Percentiles rank a stretch among this genome's conserved stretches.
Evolutionary conservation across 2,797 vertebrate species (phyloP).

Genomic region (Spizella passerina): DNA sequence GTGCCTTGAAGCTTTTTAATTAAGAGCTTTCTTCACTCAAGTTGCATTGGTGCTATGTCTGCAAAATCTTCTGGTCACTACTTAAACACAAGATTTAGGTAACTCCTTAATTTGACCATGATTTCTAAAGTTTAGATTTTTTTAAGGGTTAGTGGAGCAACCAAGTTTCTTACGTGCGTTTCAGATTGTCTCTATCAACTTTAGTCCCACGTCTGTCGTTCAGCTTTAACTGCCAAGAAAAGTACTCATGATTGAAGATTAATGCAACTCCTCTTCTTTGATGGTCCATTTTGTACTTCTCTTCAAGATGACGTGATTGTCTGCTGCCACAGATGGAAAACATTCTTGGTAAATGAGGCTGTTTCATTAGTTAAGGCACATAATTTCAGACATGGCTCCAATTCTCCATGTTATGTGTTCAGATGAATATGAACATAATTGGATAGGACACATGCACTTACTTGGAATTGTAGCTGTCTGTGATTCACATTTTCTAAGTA

Average conservation of each 20-base stretch:
- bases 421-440: background rate
- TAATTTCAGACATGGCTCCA: background rate
- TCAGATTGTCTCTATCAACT: slow-evolving; percentile 82
- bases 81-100: background rate
- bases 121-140: background rate
- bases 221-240: slow-evolving; percentile 84
- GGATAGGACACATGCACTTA: background rate
- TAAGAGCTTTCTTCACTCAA: background rate
- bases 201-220: slow-evolving; percentile 79
- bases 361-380: background rate
- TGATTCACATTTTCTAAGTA: background rate
- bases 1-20: background rate
- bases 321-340: slow-evolving; percentile 36
- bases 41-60: background rate
- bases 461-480: background rate
- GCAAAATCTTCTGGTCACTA: background rate
- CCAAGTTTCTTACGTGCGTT: slow-evolving; percentile 75
- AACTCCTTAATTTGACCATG: background rate
- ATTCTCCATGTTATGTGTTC: background rate
- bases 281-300: slow-evolving; percentile 89
- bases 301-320: slow-evolving; percentile 78
- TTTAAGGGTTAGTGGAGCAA: background rate
- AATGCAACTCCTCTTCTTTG: slow-evolving; percentile 86
- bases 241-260: slow-evolving; percentile 94
- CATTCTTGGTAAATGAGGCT: background rate